phyloP scores from a whole-genome alignment of 2,113 vertebrate species.

The Scatophagus argus region DNA sequence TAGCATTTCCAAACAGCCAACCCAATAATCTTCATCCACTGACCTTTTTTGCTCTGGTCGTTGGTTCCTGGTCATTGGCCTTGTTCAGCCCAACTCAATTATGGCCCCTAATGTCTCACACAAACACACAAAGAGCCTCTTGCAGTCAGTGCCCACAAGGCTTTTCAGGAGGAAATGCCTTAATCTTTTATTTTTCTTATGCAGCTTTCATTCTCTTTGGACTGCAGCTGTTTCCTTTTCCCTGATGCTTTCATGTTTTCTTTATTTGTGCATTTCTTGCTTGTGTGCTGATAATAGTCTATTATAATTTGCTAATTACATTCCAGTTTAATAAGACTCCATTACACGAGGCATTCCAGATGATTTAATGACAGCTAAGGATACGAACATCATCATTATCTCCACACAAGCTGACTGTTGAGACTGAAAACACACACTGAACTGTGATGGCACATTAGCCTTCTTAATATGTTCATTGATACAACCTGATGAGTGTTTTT shows the following conservation, averaged over 20 bases:
- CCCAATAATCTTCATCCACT: conserved; percentile 77
- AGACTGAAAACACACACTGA: not conserved
- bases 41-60: conserved; percentile 80
- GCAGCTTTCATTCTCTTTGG: conserved; percentile 39
- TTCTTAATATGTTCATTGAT: conserved; percentile 19
- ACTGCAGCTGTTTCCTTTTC: conserved; percentile 3
- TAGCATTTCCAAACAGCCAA: conserved; percentile 79
- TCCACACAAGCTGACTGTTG: not conserved
- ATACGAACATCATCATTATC: conserved; percentile 26
- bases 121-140: conserved; percentile 67
- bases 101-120: conserved; percentile 73
- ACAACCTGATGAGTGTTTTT: conserved; percentile 13
- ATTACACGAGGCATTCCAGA: not conserved
- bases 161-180: conserved; percentile 61
- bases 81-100: conserved; percentile 79
- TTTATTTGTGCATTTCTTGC: not conserved
- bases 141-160: conserved; percentile 66
- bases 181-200: conserved; percentile 45
- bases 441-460: conserved; percentile 11
- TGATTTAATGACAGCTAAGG: not conserved
- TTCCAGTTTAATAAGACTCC: conserved; percentile 8
- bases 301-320: conserved; percentile 29
- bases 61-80: conserved; percentile 65
- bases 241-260: conserved; percentile 10
- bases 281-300: conserved; percentile 8